phyloP scores from a whole-genome alignment of 1,140 invertebrate species.

The Zaprionus ghesquierei region DNA sequence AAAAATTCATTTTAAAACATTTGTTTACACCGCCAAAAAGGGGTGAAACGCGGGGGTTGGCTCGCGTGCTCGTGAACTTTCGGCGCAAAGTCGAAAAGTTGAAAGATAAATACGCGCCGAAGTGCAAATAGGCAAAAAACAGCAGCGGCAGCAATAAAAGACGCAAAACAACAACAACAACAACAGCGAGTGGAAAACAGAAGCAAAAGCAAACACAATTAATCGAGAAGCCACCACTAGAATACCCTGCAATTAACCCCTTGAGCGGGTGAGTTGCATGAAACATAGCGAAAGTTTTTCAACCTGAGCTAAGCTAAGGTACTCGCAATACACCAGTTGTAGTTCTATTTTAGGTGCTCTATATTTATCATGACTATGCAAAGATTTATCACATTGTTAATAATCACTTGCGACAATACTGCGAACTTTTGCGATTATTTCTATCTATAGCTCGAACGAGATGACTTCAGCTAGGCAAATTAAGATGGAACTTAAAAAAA shows the following conservation, averaged over 20 bases:
- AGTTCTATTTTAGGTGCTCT: background rate
- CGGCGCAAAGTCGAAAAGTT: conserved; percentile 72
- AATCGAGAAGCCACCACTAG: background rate
- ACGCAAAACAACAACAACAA: conserved; percentile 45
- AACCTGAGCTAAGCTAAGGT: background rate
- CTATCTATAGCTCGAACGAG: background rate
- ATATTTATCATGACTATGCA: background rate
- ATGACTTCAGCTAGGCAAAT: background rate
- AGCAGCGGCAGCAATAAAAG: conserved; percentile 37
- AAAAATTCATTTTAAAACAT: conserved; percentile 77
- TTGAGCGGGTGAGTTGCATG: background rate
- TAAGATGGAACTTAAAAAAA: background rate
- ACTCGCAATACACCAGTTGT: background rate
- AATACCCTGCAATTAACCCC: conserved; percentile 31
- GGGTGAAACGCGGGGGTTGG: background rate
- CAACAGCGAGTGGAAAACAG: conserved; percentile 27
- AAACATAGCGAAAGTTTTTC: no score
- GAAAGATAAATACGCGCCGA: conserved; percentile 72
- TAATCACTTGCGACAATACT: background rate
- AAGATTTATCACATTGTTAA: background rate
- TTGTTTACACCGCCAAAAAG: conserved; percentile 56
- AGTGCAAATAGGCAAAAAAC: conserved; percentile 64
- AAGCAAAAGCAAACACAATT: conserved; percentile 24
- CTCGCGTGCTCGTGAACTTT: conserved; percentile 59
- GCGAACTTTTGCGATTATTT: background rate